Base-by-base conservation (phyloP, 2,888 invertebrate genomes). In the Chloroclystis v-ata region DNA sequence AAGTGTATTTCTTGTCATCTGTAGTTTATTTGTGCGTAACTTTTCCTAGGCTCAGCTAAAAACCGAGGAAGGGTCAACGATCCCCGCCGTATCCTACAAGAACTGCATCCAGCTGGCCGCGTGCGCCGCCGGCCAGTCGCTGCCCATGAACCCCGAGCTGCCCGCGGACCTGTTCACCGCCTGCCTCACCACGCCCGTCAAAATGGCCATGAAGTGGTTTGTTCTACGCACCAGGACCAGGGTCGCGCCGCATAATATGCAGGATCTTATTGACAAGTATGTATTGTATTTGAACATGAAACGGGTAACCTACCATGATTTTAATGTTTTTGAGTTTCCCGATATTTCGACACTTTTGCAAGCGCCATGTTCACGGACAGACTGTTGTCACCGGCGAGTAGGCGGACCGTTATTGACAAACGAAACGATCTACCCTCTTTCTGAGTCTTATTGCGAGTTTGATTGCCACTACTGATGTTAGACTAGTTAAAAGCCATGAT, bases 121-220 rank as follows among this genome's bases (percentile, higher is more conserved):
- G 13, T 99, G 99, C 82, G 93, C 95, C 28, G 92, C 93, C n/a
- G 94, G 94, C 65, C 97, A 99, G 87, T 91, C 94, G 58, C 90
- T 99, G 67, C 99, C 99, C 10, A 97, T 97, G 97, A 95, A 97
- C 89, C 95, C 99, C 0, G 97, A 98, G 80, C 89, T 99, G 69
- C 99, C 99, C 3, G 99, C 99, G 1, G 99, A 93, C 85, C 90
- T 99, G 65, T 99, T 99, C 89, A 99, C 99, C 20, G 93, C 98
- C 9, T 99, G 99, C 85, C 91, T 99, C 65, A 99, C 99, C 43
- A 99, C 99, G 44, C 99, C 99, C 32, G 98, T 99, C 65, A 97
- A 96, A 89, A 97, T 96, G 71, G 97, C 97, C 52, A 90, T 98
- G 56, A 91, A 95, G 75, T 98, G 98, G 97, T 97, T 95, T 89